These are phyloP conservation scores for Thecocarcelia acutangulata DNA, from an alignment of 2,888 invertebrate genomes.

Conservation along the genomic window DNA sequence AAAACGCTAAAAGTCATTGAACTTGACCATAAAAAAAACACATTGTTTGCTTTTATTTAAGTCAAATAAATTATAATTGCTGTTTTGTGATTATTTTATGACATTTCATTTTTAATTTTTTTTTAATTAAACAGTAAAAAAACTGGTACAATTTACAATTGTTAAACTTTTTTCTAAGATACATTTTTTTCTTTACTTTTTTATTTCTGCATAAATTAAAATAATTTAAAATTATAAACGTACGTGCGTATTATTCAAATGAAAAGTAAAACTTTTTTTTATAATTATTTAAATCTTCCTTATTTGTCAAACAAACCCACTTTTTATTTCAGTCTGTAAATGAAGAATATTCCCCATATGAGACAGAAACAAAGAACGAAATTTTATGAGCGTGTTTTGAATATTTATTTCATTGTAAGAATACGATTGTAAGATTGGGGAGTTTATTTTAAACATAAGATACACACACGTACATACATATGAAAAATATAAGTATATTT, in stretches of 20 bases:
- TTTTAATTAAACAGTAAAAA: not conserved
- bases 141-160: slow-evolving; percentile 2
- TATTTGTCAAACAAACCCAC: slow-evolving; percentile 51
- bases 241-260: not conserved
- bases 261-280: slow-evolving; percentile 34
- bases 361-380: slow-evolving; percentile 33
- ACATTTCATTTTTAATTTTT: slow-evolving; percentile 4
- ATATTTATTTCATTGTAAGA: slow-evolving; percentile 32
- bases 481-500: slow-evolving; percentile 4
- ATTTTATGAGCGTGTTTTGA: slow-evolving; percentile 57
- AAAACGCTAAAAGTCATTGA: slow-evolving; percentile 41
- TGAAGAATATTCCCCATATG: slow-evolving; percentile 29
- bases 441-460: slow-evolving; percentile 32
- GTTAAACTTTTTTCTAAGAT: not conserved
- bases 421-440: slow-evolving; percentile 20
- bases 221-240: not conserved
- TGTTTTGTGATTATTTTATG: slow-evolving; percentile 15
- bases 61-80: slow-evolving; percentile 7
- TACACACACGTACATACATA: not conserved
- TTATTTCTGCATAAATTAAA: slow-evolving; percentile 19
- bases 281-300: slow-evolving; percentile 23
- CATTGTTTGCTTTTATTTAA: slow-evolving; percentile 8
- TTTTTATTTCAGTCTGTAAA: slow-evolving; percentile 38
- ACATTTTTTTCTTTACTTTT: not conserved
- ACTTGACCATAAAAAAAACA: slow-evolving; percentile 49